Percentiles rank a stretch among this genome's conserved stretches.
Conservation (phyloP, 2,888 invertebrate genomes). For the Caenorhabditis doughertyi region DNA sequence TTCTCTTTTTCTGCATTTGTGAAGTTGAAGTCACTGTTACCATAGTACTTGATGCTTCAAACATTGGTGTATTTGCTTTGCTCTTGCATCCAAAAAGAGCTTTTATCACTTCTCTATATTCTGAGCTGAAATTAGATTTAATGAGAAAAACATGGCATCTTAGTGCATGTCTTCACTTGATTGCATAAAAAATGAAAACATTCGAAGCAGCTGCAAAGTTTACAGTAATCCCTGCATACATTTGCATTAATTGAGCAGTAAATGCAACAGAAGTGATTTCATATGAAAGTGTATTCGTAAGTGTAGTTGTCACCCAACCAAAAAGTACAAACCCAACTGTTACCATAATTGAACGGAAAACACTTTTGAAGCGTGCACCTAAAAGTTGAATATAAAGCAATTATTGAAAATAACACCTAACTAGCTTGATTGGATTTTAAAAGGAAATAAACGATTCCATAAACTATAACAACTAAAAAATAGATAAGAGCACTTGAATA, state of each 20-base stretch:
- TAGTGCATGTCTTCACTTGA: constrained; percentile 49
- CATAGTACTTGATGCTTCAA: constrained; percentile 56
- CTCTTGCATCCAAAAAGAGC: constrained; percentile 40
- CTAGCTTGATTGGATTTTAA: constrained; percentile 53
- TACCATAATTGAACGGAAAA: constrained; percentile 64
- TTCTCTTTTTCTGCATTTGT: constrained; percentile 45
- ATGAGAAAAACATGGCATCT: not conserved
- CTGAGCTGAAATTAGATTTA: constrained; percentile 33
- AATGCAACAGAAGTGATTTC: constrained; percentile 30
- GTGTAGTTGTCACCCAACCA: constrained; percentile 64
- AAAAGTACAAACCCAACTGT: constrained; percentile 64
- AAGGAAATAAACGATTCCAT: constrained; percentile 49
- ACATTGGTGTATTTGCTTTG: constrained; percentile 32
- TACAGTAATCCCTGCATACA: constrained; percentile 71
- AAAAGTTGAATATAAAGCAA: not conserved
- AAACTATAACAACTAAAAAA: constrained; percentile 50
- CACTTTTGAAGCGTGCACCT: constrained; percentile 65
- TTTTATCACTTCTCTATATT: constrained; percentile 59
- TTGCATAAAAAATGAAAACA: constrained; percentile 65
- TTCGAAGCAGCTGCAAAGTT: constrained; percentile 64
- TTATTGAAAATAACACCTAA: not conserved
- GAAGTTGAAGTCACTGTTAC: constrained; percentile 27
- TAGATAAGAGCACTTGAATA: constrained; percentile 62
- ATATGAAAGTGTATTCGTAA: constrained; percentile 60
- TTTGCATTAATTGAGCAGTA: constrained; percentile 54